phyloP scores from a whole-genome alignment of 2,797 vertebrate genomes.

The Tragopan temminckii region DNA sequence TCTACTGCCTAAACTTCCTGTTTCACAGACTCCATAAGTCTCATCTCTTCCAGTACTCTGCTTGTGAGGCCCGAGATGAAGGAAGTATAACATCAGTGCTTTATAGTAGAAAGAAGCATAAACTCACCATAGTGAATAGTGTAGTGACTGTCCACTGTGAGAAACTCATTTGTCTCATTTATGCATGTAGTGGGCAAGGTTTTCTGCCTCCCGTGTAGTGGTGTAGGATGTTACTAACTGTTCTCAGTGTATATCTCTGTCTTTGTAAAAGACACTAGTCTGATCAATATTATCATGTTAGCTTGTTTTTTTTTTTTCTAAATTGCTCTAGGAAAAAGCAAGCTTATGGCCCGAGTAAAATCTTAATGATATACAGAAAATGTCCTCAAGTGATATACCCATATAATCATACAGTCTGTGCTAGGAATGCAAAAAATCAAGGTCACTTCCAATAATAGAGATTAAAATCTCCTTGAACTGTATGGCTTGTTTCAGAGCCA shows the following conservation, averaged over 20 bases:
- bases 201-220: not conserved
- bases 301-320: not conserved
- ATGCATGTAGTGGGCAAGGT: not conserved
- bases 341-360: not conserved
- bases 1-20: not conserved
- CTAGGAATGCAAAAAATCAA: slow-evolving; percentile 38
- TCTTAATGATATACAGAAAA: not conserved
- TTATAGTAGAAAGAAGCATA: not conserved
- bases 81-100: not conserved
- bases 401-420: not conserved
- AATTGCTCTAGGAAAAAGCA: not conserved
- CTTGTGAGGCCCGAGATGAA: not conserved
- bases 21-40: not conserved
- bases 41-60: not conserved
- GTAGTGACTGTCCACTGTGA: not conserved
- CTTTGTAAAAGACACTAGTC: not conserved
- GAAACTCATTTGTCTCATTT: not conserved
- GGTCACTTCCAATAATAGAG: slow-evolving; percentile 25
- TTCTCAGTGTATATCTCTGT: not conserved
- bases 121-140: not conserved
- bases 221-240: not conserved
- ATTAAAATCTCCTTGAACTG: slow-evolving; percentile 36
- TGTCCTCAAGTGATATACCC: not conserved
- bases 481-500: not conserved
- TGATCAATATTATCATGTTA: not conserved